Evolutionary conservation across 2,797 vertebrate species (phyloP), one percentile per base, ranked within the genome.

Genomic region (Crypturellus tataupa): DNA sequence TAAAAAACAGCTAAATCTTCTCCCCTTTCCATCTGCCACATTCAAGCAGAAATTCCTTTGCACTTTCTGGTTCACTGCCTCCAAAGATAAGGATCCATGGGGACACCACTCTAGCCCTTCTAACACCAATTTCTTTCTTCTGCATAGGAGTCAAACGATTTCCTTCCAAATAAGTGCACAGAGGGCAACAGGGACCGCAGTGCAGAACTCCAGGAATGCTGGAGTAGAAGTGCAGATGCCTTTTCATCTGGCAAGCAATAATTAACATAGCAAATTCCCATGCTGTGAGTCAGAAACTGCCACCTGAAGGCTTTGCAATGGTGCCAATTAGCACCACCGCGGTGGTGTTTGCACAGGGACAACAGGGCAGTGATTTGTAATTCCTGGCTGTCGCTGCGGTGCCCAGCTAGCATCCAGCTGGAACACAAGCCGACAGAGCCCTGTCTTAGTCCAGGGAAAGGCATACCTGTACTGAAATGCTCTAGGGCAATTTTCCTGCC

Each of bases 1-100:
- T 78, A 94, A 91, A 92, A 95, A 95, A 14, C 25, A 93, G 94
- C 72, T 84, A 44, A 82, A 88, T 86, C 76, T 93, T 94, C 92
- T 93, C 47, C 71, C 73, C 47, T 90, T 93, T 47, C 85, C 82
- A 87, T 76, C 35, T 71, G 69, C 75, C 68, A 89, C 6, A 33
- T 79, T 88, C 60, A 87, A 94, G 80, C 17, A 85, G 83, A 93
- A 77, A 84, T 90, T 59, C 73, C 39, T 73, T 49, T 29, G 69
- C 55, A 62, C 67, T 94, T 93, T 89, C 59, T 94, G 86, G 88
- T 93, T 95, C 86, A 60, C 58, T 64, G 72, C 86, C 79, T 93
- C 79, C 47, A 37, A 78, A 95, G 78, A 44, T 71, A 90, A 88
- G 56, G 51, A 89, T 87, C 81, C 13, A 1, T 1, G 3, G 76